Percentiles rank a stretch among this genome's conserved stretches.
These are phyloP conservation scores for Chaunax sp. DNA, from an alignment of 2,797 vertebrate genomes.

Conservation along the genomic window DNA sequence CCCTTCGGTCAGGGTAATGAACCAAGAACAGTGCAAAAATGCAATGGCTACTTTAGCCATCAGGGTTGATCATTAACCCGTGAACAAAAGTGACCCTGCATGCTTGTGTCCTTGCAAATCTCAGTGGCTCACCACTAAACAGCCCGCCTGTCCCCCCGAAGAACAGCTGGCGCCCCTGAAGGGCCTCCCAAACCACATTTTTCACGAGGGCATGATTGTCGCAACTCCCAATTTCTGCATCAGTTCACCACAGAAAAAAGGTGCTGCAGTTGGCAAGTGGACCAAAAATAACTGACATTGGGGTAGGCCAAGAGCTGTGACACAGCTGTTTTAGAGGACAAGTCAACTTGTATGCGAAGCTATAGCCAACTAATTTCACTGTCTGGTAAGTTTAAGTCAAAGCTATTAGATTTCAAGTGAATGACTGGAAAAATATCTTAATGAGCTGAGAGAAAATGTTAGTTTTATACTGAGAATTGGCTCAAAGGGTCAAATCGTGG, in stretches of 20 bases:
- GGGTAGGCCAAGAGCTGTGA: constrained; percentile 71
- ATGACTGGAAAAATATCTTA: constrained; percentile 57
- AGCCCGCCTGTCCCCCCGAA: constrained; percentile 11
- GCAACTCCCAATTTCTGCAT: constrained; percentile 71
- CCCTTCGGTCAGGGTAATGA: constrained; percentile 64
- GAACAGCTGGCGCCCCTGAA: constrained; percentile 77
- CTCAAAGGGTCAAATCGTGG: constrained; percentile 23
- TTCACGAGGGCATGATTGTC: constrained; percentile 63
- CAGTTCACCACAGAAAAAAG: constrained; percentile 64
- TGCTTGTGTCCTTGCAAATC: constrained; percentile 63
- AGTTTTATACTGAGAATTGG: constrained; percentile 29
- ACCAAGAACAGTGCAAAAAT: constrained; percentile 47
- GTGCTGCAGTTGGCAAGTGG: constrained; percentile 72
- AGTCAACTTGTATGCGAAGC: constrained; percentile 61
- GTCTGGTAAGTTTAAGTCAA: constrained; percentile 73
- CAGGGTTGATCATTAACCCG: constrained; percentile 72
- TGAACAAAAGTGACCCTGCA: constrained; percentile 56
- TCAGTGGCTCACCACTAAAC: constrained; percentile 45
- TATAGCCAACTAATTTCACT: constrained; percentile 76
- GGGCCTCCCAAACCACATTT: constrained; percentile 67
- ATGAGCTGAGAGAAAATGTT: constrained; percentile 60
- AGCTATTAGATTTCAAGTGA: constrained; percentile 67
- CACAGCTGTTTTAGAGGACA: constrained; percentile 81
- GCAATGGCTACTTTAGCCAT: constrained; percentile 47
- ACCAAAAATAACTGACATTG: constrained; percentile 77